Conservation (phyloP, 2,797 vertebrate genomes). For the Falco cherrug region DNA sequence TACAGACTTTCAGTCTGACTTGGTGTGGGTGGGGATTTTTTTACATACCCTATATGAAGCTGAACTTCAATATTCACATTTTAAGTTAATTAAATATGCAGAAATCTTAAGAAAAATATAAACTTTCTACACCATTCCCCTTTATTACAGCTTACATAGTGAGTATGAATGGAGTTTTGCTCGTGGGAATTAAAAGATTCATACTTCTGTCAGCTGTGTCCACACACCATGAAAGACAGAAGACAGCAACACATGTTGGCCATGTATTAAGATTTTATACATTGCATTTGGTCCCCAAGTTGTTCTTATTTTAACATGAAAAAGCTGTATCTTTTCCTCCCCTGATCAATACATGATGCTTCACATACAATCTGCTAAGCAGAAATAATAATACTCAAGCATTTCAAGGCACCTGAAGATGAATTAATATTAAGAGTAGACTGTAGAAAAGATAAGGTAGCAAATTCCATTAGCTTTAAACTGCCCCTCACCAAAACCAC, state of each 20-base stretch:
- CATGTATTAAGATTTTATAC: not conserved
- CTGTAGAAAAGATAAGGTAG: not conserved
- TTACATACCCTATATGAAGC: not conserved
- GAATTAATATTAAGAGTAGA: not conserved
- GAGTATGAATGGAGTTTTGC: not conserved
- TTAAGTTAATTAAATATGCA: not conserved
- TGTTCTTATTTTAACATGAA: not conserved
- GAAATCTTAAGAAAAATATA: not conserved
- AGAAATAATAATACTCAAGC: not conserved
- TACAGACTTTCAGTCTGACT: not conserved
- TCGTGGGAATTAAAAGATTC: not conserved
- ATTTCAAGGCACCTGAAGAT: not conserved
- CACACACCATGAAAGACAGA: not conserved
- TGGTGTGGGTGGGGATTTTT: not conserved
- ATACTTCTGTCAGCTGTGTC: not conserved
- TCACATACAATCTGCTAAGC: not conserved
- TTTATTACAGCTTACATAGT: not conserved
- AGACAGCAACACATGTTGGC: not conserved
- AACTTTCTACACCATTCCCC: not conserved
- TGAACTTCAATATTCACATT: not conserved
- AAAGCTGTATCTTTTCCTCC: not conserved
- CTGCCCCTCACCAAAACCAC: too few species aligned
- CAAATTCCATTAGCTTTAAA: not conserved
- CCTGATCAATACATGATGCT: not conserved
- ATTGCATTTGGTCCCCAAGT: not conserved